Base-by-base conservation (phyloP, 2,888 invertebrate genomes). In the Fabriciana adippe region DNA sequence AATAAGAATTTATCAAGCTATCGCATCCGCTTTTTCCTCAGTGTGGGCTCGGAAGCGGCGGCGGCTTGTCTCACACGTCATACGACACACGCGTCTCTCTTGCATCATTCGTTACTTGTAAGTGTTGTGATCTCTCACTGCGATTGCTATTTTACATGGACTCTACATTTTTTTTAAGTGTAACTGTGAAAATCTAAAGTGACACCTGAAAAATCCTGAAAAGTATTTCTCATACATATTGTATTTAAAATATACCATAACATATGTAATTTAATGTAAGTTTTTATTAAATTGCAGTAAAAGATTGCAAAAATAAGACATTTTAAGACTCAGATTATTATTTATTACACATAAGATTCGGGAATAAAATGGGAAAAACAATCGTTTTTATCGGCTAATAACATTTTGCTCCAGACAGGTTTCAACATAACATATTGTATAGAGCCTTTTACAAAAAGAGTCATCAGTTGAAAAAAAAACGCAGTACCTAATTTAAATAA, bases 21-120 rank as follows among this genome's bases (percentile, higher is more conserved):
- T 26, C 54, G 31, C 18, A 16, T 18, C 21, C 53, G 26, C 21
- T 26, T 57, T 15, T 45, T 47, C 14, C 31, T 48, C 59, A 65
- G 65, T 65, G 16, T 53, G 45, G 47, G 65, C 53, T 47, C 31
- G 53, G 65, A 59, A 59, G 59, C 65, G 57, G 47, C 53, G 16
- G 57, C 53, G 65, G 53, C n/a, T 65, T 21, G 65, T 63, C 47
- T 48, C 26, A 55, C 26, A 13, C 35, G 35, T 21, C 45, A 21
- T 47, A 11, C 48, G 5, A 60, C 48, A 50, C 26, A 60, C 48
- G 59, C 45, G 59, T 41, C 13, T 31, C n/a, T 65, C 26, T 65
- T 53, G 57, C 65, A 59, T 65, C 65, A 65, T 48, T 45, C 56
- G 50, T 51, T 41, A 11, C 11, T 59, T 54, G 65, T 16, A n/a